phyloP scores from a whole-genome alignment of 2,888 invertebrate genomes.

The Euzophera pinguis region DNA sequence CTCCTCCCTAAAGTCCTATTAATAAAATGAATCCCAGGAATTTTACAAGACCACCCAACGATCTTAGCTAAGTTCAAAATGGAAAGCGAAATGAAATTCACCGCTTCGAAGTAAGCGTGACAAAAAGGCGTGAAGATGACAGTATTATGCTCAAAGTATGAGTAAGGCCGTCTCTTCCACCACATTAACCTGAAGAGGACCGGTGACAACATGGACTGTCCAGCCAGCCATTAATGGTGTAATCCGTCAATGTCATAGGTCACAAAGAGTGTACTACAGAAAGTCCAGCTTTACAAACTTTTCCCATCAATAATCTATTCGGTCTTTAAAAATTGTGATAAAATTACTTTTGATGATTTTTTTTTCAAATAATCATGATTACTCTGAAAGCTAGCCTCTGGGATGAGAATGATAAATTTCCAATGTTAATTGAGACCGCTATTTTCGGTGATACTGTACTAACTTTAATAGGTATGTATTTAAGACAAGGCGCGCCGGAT shows the following conservation, averaged over 20 bases:
- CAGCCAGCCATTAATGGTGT: constrained; percentile 23
- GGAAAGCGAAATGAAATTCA: constrained; percentile 31
- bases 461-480: too few species aligned
- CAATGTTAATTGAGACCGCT: too few species aligned
- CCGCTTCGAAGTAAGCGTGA: constrained; percentile 37
- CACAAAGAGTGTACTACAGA: constrained; percentile 38
- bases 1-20: too few species aligned
- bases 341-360: not conserved
- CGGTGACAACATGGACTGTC: constrained; percentile 28
- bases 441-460: too few species aligned
- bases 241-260: constrained; percentile 44
- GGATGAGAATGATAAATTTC: too few species aligned
- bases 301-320: constrained; percentile 21
- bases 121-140: constrained; percentile 37
- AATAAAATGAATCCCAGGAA: not conserved
- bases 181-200: constrained; percentile 22
- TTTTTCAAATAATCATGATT: not conserved
- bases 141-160: constrained; percentile 30
- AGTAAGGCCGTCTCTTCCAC: constrained; percentile 15
- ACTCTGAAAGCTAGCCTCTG: not conserved
- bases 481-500: too few species aligned
- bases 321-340: not conserved
- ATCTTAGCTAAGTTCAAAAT: constrained; percentile 27
- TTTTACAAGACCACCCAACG: constrained; percentile 38
- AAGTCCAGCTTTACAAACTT: constrained; percentile 24